phyloP scores from a whole-genome alignment of 2,888 invertebrate species.

The Saturnia japonica region DNA sequence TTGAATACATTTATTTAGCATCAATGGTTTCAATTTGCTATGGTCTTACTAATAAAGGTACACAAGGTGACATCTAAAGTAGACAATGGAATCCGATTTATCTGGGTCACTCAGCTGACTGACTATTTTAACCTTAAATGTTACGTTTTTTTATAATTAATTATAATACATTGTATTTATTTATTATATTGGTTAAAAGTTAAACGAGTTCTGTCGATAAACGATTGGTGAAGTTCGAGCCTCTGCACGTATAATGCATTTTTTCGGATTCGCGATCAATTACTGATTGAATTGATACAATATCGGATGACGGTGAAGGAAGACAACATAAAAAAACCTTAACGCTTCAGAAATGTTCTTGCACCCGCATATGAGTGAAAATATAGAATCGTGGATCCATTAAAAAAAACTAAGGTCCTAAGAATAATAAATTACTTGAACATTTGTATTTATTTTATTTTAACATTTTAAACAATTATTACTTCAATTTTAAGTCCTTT shows the following conservation, averaged over 20 bases:
- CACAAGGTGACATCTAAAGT: slow-evolving; percentile 5
- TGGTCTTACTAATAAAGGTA: slow-evolving; percentile 1
- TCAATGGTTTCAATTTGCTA: background rate
- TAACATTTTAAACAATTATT: background rate
- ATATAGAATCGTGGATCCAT: too few species aligned
- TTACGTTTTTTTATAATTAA: background rate
- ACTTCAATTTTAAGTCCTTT: too few species aligned
- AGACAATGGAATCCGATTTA: background rate
- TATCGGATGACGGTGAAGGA: too few species aligned
- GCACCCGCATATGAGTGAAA: too few species aligned
- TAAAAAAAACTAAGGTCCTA: too few species aligned
- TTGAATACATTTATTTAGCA: background rate
- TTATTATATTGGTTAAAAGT: background rate
- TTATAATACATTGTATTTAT: background rate
- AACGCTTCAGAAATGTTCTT: too few species aligned
- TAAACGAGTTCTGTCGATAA: background rate
- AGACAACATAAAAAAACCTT: too few species aligned
- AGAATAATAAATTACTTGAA: too few species aligned
- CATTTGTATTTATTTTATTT: too few species aligned
- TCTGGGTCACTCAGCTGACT: slow-evolving; percentile 9
- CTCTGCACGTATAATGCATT: too few species aligned
- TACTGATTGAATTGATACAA: too few species aligned
- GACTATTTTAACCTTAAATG: slow-evolving; percentile 4
- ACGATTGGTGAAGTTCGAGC: background rate
- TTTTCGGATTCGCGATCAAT: too few species aligned